These are phyloP conservation scores for Lucilia cuprina DNA, from an alignment of 1,140 invertebrate genomes.

Conservation along the genomic window DNA sequence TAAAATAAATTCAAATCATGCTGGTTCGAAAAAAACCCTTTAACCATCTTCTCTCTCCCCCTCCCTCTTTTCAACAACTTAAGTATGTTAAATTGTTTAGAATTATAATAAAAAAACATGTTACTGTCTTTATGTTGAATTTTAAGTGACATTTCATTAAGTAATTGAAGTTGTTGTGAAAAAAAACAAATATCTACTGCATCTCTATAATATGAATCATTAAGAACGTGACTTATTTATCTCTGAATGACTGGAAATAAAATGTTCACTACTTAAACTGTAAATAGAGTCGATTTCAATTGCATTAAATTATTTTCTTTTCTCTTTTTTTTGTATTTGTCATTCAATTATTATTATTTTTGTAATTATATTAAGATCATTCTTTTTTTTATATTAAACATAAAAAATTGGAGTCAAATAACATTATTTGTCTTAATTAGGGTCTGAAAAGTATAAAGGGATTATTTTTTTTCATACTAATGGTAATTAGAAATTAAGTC, in stretches of 20 bases:
- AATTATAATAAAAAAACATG: background rate
- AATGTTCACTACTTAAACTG: background rate
- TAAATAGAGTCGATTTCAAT: background rate
- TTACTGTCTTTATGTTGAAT: background rate
- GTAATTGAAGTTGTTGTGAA: background rate
- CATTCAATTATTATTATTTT: background rate
- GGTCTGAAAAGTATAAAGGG: too few species aligned
- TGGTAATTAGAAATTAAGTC: too few species aligned
- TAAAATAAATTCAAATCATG: background rate
- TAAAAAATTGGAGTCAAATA: background rate
- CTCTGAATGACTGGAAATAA: background rate
- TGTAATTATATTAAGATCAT: background rate
- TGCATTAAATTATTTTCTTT: background rate
- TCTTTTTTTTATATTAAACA: background rate
- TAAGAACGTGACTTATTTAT: slow-evolving; percentile 1
- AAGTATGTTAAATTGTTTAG: background rate
- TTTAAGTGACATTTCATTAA: slow-evolving; percentile 18
- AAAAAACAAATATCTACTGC: background rate
- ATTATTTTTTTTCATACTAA: too few species aligned
- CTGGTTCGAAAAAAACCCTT: slow-evolving; percentile 1
- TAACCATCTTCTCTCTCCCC: too few species aligned
- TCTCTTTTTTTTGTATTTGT: background rate
- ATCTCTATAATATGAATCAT: background rate
- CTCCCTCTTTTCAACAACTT: too few species aligned
- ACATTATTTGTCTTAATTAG: background rate